Conservation (phyloP, 2,113 vertebrate species). For the Callionymus lyra region DNA sequence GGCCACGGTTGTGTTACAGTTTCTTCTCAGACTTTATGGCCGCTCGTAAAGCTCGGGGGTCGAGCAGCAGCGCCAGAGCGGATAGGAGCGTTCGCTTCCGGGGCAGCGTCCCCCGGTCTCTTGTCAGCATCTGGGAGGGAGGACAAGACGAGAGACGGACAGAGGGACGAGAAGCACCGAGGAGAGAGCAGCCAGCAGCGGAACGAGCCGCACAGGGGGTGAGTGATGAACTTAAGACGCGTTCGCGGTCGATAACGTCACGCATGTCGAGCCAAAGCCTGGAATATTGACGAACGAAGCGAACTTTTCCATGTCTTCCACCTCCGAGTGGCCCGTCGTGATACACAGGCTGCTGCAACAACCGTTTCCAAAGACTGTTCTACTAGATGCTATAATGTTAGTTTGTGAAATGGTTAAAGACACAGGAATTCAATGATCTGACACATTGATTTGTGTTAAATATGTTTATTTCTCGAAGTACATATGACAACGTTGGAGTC, state of each 20-base stretch:
- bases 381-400: no score
- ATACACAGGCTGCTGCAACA: constrained; percentile 5
- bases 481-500: no score
- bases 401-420: no score
- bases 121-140: constrained; percentile 46
- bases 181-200: constrained; percentile 25
- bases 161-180: constrained; percentile 25
- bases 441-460: no score
- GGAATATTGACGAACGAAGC: no score
- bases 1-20: no score
- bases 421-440: no score
- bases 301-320: constrained; percentile 5
- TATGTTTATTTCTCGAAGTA: no score
- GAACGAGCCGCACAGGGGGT: constrained; percentile 42
- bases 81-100: constrained; percentile 46
- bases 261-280: no score
- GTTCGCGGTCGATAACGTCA: no score
- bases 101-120: constrained; percentile 40
- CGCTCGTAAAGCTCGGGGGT: background rate
- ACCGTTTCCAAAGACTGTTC: no score
- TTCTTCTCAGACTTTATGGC: no score
- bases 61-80: background rate
- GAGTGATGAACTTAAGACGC: constrained; percentile 41
- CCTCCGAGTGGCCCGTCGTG: constrained; percentile 26
- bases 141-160: constrained; percentile 24